A percentile compares a stretch with the other conserved stretches of the same genome.
These are phyloP conservation scores for Limnephilus lunatus DNA, from an alignment of 2,888 invertebrate species.

Conservation along the genomic window DNA sequence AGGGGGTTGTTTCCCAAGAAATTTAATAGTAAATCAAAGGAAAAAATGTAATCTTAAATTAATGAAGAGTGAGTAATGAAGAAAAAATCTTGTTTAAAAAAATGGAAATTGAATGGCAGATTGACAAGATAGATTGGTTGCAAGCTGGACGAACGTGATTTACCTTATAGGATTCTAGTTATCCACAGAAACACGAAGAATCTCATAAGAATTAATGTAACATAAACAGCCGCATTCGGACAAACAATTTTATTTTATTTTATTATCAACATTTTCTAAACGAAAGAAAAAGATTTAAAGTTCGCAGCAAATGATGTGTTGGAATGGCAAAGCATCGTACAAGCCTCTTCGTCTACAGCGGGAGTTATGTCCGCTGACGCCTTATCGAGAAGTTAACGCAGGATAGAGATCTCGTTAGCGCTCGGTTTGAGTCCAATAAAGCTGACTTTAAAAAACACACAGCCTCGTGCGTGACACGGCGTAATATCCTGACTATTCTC, in stretches of 20 bases:
- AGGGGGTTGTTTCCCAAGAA: no score
- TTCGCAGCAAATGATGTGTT: slow-evolving; percentile 18
- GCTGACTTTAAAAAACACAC: slow-evolving; percentile 36
- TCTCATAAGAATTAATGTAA: background rate
- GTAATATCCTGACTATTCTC: slow-evolving; percentile 2
- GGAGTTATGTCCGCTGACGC: slow-evolving; percentile 39
- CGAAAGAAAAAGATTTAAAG: slow-evolving; percentile 13
- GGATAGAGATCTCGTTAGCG: slow-evolving; percentile 57
- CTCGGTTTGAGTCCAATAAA: slow-evolving; percentile 38
- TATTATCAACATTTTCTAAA: background rate
- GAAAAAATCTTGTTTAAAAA: no score
- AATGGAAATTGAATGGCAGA: no score
- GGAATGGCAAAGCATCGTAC: background rate
- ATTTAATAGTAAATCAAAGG: no score
- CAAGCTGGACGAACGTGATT: no score
- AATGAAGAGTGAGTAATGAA: no score
- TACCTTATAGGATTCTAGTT: background rate
- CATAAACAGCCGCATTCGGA: background rate
- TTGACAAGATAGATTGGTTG: no score
- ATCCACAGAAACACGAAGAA: background rate
- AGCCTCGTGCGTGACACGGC: slow-evolving; percentile 19
- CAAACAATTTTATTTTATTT: background rate
- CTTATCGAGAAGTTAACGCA: slow-evolving; percentile 42
- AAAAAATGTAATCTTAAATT: no score
- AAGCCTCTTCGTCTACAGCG: background rate